Evolutionary conservation across 2,113 vertebrate species (phyloP), one percentile per base, ranked within the genome.

Genomic region (Psophia crepitans): DNA sequence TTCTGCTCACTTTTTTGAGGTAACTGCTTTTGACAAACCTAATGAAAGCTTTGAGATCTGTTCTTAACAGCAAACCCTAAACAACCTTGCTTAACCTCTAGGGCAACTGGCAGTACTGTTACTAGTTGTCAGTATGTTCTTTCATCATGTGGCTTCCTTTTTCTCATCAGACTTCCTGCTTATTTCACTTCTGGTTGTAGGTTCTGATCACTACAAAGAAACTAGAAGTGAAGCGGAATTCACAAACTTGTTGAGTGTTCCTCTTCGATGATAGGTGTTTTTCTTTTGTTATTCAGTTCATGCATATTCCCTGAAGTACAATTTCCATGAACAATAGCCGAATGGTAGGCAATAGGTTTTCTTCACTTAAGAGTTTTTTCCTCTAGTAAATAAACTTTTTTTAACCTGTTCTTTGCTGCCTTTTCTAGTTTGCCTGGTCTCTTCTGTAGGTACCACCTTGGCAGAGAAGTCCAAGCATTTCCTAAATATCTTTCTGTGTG

Each of bases 141-240:
- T 88, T 96, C 65, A 57, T 92, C 92, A 69, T 87, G 92, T 64
- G 68, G 74, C 90, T 97, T 97, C 94, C 92, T 95, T 86, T 89
- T 63, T 87, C 65, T 92, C 93, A 80, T 90, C 61, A 69, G 61
- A 68, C 77, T 97, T 97, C 95, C 96, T 97, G 97, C 83, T 81
- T 90, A 60, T 92, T 93, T 95, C 83, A 73, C 48, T 92, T 93
- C 76, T 92, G 86, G 87, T 90, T 70, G 44, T 84, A 58, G 43
- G 33, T 71, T 84, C 90, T 37, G 77, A 86, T 97, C 90, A 64
- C 71, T 92, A 37, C 66, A 58, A 80, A 85, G 93, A 95, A 96
- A 39, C 73, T 44, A 27, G n/a, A 91, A 83, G 13, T 39, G 51
- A 48, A 91, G 22, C 0, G 32, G 84, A 96, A 94, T 87, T 94